Evolutionary conservation across 2,888 invertebrate genomes (phyloP).

Genomic region (Galerucella calmariensis): DNA sequence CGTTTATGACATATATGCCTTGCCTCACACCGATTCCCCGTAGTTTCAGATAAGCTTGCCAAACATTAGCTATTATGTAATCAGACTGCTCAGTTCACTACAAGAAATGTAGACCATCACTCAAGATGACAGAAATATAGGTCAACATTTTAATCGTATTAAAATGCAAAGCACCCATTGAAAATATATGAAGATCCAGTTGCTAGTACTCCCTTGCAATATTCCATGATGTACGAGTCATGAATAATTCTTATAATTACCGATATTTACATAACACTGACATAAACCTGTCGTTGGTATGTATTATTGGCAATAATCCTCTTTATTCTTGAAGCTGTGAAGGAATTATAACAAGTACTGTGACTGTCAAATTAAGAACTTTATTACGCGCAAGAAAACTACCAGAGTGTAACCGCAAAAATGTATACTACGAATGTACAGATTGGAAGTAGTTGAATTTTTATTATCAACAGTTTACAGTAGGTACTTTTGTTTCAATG

Average conservation of each 20-base stretch:
- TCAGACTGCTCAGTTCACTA: too few relatives aligned
- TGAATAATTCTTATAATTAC: conserved; percentile 5
- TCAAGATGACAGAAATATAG: too few relatives aligned
- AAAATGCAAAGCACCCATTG: not conserved
- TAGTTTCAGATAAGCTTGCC: too few relatives aligned
- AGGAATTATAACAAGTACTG: not conserved
- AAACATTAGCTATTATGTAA: too few relatives aligned
- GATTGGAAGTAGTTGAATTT: too few relatives aligned
- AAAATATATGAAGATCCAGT: not conserved
- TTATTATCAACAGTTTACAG: too few relatives aligned
- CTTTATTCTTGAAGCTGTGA: not conserved
- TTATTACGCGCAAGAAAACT: not conserved
- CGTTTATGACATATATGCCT: too few relatives aligned
- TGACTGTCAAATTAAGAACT: conserved; percentile 10
- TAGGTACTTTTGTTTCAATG: too few relatives aligned
- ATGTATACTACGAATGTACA: too few relatives aligned
- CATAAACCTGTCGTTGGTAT: conserved; percentile 5
- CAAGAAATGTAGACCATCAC: too few relatives aligned
- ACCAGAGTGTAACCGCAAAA: too few relatives aligned
- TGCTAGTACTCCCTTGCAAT: not conserved
- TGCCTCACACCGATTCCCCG: too few relatives aligned
- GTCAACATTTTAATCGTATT: not conserved
- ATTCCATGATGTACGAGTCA: not conserved
- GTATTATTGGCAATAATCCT: conserved; percentile 1
- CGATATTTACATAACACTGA: conserved; percentile 14